Base-by-base conservation (phyloP, 1,140 invertebrate genomes). In the Lerema accius region DNA sequence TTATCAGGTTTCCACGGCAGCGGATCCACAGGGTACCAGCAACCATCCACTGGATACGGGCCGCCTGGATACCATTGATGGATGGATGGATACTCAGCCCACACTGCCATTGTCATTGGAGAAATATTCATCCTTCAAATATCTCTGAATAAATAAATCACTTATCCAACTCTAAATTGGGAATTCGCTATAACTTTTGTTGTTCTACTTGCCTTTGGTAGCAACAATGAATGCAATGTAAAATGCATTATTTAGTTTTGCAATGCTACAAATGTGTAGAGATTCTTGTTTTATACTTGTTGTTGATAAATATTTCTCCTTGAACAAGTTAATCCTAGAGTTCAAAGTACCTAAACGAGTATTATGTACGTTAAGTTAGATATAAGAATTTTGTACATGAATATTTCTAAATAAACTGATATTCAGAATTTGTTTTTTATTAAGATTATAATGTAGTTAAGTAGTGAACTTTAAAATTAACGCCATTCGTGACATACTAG, bases 1-100 rank as follows among this genome's bases (percentile, higher is more conserved):
- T 83, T 92, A 15, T 85, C 91, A 5, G 82, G 91, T 60, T 92
- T 93, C 75, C 86, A 85, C 60, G 81, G 81, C 72, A 91, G 91
- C 64, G 82, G 77, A 48, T 63, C 50, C 46, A 71, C 71, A 16
- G 45, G 45, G 14, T 83, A 75, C 46, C 72, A 76, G 39, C 39
- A 67, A 56, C 84, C 91, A 3, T 80, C 89, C n/a, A 77, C 91
- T 0, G 80, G 81, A 0, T 94, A 94, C 50, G 93, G 92, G 58
- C 90, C 92, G 4, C 89, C 92, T 15, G 73, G 72, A 11, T 93
- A 92, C 73, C 91, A 92, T 53, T 92, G 80, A 88, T 55, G 19
- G 39, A 28, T 13, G n/a, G n/a, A n/a, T n/a, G n/a, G n/a, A n/a
- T n/a, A n/a, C n/a, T n/a, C n/a, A n/a, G n/a, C n/a, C n/a, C n/a